A percentile compares a stretch with the other conserved stretches of the same genome.
Conservation (phyloP, 2,888 invertebrate species). For the Drosophila rellima region DNA sequence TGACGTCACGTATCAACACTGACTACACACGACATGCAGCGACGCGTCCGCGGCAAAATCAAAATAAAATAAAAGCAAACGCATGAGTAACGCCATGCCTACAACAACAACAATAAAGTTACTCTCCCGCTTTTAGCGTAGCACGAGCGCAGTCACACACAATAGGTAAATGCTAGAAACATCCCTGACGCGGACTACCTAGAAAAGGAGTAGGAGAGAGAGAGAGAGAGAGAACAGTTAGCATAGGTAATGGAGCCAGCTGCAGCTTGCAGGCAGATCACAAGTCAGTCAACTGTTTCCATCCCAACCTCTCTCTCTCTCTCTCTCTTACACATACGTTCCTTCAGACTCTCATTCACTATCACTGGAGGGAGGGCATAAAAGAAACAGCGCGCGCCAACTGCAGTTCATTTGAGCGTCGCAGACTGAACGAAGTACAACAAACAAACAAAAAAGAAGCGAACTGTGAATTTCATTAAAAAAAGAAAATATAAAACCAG, state of each 20-base stretch:
- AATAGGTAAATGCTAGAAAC: conserved; percentile 29
- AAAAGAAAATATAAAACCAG: not conserved
- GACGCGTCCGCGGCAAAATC: conserved; percentile 43
- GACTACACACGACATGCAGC: conserved; percentile 68
- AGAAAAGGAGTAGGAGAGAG: not conserved
- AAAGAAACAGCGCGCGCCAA: conserved; percentile 44
- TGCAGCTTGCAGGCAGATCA: conserved; percentile 24
- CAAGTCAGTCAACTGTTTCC: not conserved
- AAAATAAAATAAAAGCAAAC: conserved; percentile 33
- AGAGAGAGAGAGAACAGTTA: not conserved
- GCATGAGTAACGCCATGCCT: conserved; percentile 32
- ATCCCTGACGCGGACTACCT: conserved; percentile 15
- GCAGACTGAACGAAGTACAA: conserved; percentile 7
- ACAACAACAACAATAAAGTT: conserved; percentile 23
- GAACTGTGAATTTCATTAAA: conserved; percentile 4
- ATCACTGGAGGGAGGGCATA: conserved; percentile 16
- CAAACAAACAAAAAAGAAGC: not conserved
- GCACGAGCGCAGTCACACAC: conserved; percentile 32
- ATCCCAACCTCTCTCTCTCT: too few relatives aligned
- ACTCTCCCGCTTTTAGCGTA: conserved; percentile 24
- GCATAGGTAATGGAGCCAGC: conserved; percentile 13
- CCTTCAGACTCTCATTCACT: not conserved
- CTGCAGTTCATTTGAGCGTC: conserved; percentile 46
- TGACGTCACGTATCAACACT: conserved; percentile 57
- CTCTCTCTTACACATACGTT: not conserved